Evolutionary conservation across 2,797 vertebrate species (phyloP), one percentile per base, ranked within the genome.

Genomic region (Thunnus albacares): DNA sequence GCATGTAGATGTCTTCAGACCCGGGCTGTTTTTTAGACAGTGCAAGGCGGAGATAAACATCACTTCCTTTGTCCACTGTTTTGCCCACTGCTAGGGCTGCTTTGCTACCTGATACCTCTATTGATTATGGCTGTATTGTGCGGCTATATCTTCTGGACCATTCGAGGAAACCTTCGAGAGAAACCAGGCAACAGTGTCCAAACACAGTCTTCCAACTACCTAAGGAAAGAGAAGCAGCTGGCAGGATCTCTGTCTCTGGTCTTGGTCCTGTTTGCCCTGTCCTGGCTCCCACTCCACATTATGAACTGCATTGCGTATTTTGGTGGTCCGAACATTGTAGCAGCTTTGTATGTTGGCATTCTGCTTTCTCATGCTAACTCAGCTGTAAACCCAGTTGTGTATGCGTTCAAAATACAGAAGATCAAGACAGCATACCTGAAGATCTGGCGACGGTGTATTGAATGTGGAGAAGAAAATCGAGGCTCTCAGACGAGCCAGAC

Each of bases 281-380:
- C 89, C 75, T 99, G 97, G 97, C 38, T 99, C 56, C 97, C 97
- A 4, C 86, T 98, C 22, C 95, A 96, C 77, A 87, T 95, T 13
- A 90, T 96, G 64, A 97, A 98, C 88, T 92, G 91, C 1, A 0
- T 96, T 2, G 17, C 0, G 9, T 93, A 96, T 76, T 97, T 96
- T 55, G 0, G 10, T 11, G 47, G 35, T 0, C 0, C 4, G 0
- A 3, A 20, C 0, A 0, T 51, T 0, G 75, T 96, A 0, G 0
- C 0, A 0, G 43, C 85, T 8, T 4, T 96, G 0, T 79, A 93
- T 55, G 1, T 95, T 11, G 96, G 92, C 58, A 96, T 98, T 75
- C 60, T 97, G 56, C 86, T 98, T 11, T 95, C 96, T 68, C 98
- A 98, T 0, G 94, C 92, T 15, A 97, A 97, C 72, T 99, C 97